phyloP scores from a whole-genome alignment of 2,113 vertebrate species.

The Entomyzon cyanotis region DNA sequence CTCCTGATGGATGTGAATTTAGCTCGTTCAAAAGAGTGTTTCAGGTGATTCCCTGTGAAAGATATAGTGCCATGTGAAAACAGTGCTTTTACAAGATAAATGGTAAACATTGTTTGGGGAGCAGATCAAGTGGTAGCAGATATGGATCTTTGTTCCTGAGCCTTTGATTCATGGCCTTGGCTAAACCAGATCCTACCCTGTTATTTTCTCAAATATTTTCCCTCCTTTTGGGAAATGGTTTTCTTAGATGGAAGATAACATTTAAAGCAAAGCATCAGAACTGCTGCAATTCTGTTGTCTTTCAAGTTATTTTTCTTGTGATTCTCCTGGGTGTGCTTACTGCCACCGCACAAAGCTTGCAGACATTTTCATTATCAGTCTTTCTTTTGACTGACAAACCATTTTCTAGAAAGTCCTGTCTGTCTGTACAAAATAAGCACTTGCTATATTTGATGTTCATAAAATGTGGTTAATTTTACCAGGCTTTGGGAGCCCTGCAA shows the following conservation, averaged over 20 bases:
- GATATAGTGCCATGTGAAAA: not conserved
- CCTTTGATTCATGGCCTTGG: not conserved
- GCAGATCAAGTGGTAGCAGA: not conserved
- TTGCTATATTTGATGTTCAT: not conserved
- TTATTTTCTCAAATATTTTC: not conserved
- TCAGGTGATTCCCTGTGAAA: not conserved
- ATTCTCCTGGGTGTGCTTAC: not conserved
- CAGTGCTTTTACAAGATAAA: not conserved
- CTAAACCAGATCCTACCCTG: not conserved
- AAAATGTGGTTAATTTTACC: not conserved
- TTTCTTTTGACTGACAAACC: not conserved
- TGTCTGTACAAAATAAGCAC: not conserved
- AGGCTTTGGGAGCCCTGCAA: not conserved
- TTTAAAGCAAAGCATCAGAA: not conserved
- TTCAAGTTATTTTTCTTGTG: not conserved
- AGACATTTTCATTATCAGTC: not conserved
- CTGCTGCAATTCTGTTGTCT: not conserved
- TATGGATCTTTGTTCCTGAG: not conserved
- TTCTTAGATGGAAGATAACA: not conserved
- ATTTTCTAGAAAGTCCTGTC: not conserved
- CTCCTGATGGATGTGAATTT: not conserved
- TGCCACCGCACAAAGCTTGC: not conserved
- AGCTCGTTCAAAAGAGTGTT: not conserved
- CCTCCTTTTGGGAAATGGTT: not conserved
- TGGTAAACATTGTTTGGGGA: not conserved